These are phyloP conservation scores for Temnothorax curvispinosus DNA, from an alignment of 1,140 invertebrate genomes.

Conservation along the genomic window DNA sequence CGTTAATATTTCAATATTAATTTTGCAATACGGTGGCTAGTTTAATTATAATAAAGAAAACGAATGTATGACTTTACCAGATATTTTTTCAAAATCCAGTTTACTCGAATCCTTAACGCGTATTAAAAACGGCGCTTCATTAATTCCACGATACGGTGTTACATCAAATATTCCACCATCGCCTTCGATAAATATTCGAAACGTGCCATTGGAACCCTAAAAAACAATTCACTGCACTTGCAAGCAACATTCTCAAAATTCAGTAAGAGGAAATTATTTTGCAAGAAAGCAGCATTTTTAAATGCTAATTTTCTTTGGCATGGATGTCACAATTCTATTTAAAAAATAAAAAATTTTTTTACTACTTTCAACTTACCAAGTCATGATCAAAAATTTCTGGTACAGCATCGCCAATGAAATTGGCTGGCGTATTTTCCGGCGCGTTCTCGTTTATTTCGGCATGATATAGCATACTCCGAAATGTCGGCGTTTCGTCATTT, in stretches of 20 bases:
- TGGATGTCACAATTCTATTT: not conserved
- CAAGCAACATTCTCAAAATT: not conserved
- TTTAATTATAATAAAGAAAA: not conserved
- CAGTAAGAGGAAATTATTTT: not conserved
- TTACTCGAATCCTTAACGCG: conserved; percentile 93
- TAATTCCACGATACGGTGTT: conserved; percentile 94
- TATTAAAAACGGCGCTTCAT: conserved; percentile 96
- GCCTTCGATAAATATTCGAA: conserved; percentile 92
- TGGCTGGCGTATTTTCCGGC: conserved; percentile 95
- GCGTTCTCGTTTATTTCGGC: conserved; percentile 97
- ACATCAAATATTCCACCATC: conserved; percentile 95
- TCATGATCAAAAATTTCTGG: conserved; percentile 97
- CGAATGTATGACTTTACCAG: conserved; percentile 78
- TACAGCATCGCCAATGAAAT: conserved; percentile 92
- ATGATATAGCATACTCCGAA: conserved; percentile 91
- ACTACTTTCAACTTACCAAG: conserved; percentile 88
- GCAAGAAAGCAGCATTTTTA: not conserved
- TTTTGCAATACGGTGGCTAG: not conserved
- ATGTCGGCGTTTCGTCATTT: conserved; percentile 96
- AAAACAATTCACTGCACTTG: conserved; percentile 69
- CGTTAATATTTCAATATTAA: not conserved
- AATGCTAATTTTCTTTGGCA: not conserved
- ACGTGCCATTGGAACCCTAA: conserved; percentile 96
- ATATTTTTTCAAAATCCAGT: conserved; percentile 94
- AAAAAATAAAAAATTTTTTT: not conserved